Evolutionary conservation across 1,140 invertebrate species (phyloP).

Genomic region (Drosophila auraria): DNA sequence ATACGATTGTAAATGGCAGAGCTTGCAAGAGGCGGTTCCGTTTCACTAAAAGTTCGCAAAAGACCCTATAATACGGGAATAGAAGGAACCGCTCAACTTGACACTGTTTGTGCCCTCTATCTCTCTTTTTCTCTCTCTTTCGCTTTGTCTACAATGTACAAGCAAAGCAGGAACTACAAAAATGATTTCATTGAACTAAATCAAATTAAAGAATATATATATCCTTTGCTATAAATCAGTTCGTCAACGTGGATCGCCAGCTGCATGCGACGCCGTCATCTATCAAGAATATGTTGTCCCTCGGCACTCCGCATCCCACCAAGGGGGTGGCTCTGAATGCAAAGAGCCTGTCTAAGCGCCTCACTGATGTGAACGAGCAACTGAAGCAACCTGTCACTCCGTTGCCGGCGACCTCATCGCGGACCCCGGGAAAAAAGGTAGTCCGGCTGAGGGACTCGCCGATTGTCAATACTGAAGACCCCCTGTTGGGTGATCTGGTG

Average conservation of each 20-base stretch:
- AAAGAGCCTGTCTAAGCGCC: not conserved
- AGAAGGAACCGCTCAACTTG: no score
- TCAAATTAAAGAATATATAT: no score
- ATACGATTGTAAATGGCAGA: no score
- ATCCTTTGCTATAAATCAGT: not conserved
- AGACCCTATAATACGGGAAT: no score
- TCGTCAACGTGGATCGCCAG: not conserved
- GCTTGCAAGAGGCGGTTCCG: no score
- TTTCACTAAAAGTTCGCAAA: no score
- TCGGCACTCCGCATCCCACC: conserved; percentile 44
- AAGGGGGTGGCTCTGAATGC: conserved; percentile 30
- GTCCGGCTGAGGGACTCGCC: not conserved
- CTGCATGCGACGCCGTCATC: not conserved
- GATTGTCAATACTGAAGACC: not conserved
- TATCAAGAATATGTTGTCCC: not conserved
- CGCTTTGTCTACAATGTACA: no score
- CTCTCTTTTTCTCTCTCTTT: no score
- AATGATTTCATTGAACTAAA: no score
- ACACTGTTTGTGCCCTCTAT: no score
- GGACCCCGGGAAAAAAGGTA: not conserved
- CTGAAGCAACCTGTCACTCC: not conserved
- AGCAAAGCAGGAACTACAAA: no score
- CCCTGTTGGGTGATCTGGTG: not conserved
- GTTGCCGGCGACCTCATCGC: accelerated
- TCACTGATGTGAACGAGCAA: not conserved